Percentiles rank a stretch among this genome's conserved stretches.
Conservation (phyloP, 2,888 invertebrate genomes). For the Podabrus alpinus region DNA sequence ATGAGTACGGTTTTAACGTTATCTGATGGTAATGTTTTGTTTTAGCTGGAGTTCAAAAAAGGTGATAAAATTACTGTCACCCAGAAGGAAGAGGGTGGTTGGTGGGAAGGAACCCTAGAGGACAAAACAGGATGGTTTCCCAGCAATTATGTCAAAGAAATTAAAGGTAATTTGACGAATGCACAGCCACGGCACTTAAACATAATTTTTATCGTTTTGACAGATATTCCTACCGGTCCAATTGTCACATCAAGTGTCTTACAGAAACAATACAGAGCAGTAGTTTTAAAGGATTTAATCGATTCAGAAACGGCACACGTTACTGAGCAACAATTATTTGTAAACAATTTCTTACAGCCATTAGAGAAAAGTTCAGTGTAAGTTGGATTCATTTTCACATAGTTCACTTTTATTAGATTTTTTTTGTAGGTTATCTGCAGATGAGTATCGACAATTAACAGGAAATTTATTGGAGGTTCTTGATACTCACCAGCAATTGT, state of each 20-base stretch:
- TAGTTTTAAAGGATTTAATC: slow-evolving; percentile 86
- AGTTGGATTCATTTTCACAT: slow-evolving; percentile 51
- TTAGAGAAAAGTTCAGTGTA: slow-evolving; percentile 86
- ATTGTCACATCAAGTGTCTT: slow-evolving; percentile 66
- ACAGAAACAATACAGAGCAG: slow-evolving; percentile 77
- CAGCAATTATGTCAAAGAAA: slow-evolving; percentile 94
- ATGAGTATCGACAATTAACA: slow-evolving; percentile 85
- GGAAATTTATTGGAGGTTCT: slow-evolving; percentile 89
- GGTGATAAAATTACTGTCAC: slow-evolving; percentile 96
- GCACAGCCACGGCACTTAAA: not conserved
- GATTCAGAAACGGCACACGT: slow-evolving; percentile 93
- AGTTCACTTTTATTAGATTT: not conserved
- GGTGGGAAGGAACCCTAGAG: slow-evolving; percentile 98
- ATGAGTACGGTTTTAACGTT: not conserved
- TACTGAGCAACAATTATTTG: slow-evolving; percentile 82
- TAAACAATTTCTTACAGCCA: slow-evolving; percentile 86
- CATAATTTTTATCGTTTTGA: not conserved
- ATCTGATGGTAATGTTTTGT: not conserved
- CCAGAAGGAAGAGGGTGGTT: slow-evolving; percentile 94
- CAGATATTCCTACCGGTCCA: slow-evolving; percentile 54
- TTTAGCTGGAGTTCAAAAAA: slow-evolving; percentile 87
- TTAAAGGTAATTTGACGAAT: slow-evolving; percentile 61
- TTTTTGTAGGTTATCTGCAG: slow-evolving; percentile 72
- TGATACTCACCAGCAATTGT: slow-evolving; percentile 80
- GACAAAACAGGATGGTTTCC: slow-evolving; percentile 99